Evolutionary conservation across 1,140 invertebrate genomes (phyloP).

Genomic region (Drosophila quadrilineata): DNA sequence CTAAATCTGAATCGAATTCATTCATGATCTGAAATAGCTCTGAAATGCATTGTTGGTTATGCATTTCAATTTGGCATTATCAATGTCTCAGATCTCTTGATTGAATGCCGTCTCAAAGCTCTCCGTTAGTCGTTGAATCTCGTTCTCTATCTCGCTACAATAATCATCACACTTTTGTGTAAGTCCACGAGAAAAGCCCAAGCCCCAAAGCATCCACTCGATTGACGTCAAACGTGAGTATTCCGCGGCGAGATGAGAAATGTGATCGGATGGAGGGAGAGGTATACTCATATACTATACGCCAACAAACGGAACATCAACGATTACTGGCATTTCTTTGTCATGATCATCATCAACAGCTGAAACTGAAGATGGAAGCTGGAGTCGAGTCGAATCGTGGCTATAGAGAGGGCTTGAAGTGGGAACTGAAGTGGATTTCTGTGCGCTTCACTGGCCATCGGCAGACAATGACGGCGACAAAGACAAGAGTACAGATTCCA

Average conservation of each 20-base stretch:
- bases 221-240: conserved; percentile 42
- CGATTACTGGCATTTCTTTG: conserved; percentile 62
- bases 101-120: conserved; percentile 21
- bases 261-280: not conserved
- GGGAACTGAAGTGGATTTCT: conserved; percentile 25
- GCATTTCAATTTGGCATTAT: conserved; percentile 28
- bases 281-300: no score
- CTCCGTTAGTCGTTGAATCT: not conserved
- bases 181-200: conserved; percentile 39
- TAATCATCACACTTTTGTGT: conserved; percentile 27
- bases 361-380: not conserved
- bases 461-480: conserved; percentile 28
- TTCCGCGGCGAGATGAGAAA: not conserved
- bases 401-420: conserved; percentile 1
- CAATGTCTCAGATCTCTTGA: conserved; percentile 26
- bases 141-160: conserved; percentile 1
- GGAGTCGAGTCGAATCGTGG: not conserved
- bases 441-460: conserved; percentile 40
- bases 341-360: conserved; percentile 37
- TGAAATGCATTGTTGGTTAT: conserved; percentile 14
- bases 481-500: conserved; percentile 13
- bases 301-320: conserved; percentile 27
- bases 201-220: conserved; percentile 33
- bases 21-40: conserved; percentile 17
- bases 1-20: conserved; percentile 23